Conservation (phyloP, 1,140 invertebrate genomes). For the Bombus pascuorum region DNA sequence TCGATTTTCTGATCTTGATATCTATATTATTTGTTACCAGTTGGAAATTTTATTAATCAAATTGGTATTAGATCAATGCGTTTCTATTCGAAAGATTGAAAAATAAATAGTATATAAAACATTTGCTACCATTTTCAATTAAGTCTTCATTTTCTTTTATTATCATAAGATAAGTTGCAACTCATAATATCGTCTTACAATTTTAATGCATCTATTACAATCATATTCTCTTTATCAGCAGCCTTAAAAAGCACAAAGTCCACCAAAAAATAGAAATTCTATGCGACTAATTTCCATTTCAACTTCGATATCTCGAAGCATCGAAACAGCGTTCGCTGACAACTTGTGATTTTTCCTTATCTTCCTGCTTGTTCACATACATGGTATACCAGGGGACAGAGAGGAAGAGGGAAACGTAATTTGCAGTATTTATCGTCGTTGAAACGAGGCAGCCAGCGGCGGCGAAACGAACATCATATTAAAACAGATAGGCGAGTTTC, state of each 20-base stretch:
- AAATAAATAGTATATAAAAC: no score
- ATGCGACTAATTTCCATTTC: background rate
- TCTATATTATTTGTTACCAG: background rate
- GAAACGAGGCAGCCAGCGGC: background rate
- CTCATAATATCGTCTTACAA: no score
- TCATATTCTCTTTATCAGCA: background rate
- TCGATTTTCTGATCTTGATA: no score
- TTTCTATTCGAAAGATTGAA: background rate
- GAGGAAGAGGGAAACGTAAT: background rate
- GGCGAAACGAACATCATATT: constrained; percentile 23
- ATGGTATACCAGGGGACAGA: background rate
- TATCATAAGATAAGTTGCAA: background rate
- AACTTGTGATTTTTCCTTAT: background rate
- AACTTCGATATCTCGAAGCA: background rate
- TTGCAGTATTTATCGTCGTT: constrained; percentile 26
- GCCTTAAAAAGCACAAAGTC: background rate
- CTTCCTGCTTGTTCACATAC: background rate
- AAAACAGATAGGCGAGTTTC: constrained; percentile 40
- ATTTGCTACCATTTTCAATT: no score
- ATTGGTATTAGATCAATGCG: background rate
- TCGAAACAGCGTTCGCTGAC: background rate
- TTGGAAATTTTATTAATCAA: background rate
- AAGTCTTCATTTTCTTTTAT: background rate
- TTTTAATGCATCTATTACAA: background rate
- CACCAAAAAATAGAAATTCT: background rate